Evolutionary conservation across 2,797 vertebrate genomes (phyloP), one percentile per base, ranked within the genome.

Genomic region (Carduelis carduelis): DNA sequence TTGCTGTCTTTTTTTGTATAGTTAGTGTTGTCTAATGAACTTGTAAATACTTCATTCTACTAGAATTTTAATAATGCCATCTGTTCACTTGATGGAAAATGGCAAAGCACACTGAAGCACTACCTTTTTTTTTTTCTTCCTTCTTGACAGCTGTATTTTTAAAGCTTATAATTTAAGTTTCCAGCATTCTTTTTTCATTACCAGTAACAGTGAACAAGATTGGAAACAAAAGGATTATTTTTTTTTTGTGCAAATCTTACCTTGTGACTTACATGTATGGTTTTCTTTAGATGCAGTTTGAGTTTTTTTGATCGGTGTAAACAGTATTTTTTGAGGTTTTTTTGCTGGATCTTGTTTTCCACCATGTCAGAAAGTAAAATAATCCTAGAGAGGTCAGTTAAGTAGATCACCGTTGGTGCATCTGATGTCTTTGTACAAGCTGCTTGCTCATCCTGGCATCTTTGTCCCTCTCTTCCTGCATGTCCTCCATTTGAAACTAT

Each of bases 51-150:
- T 96, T 95, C 60, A 71, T 95, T 95, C 79, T 93, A 87, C 90
- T 94, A 96, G 90, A 92, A 96, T 96, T 96, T 96, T 94, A 97
- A 95, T 96, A 95, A 94, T 89, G 69, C 92, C 92, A 93, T 96
- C 93, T 95, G 90, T 92, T 96, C 91, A 39, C 39, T 94, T 92
- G 77, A 71, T 76, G 55, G 61, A 89, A 87, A 94, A 77, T 83
- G 28, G 72, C 50, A 50, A 80, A 82, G 53, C 34, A 80, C 27
- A 14, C 39, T 91, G 75, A 85, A 94, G 72, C 64, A 87, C 37
- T 85, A 32, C 41, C 37, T 81, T 83, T 83, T 84, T 68, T 41
- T 41, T 52, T 41, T 17, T 53, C 83, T 70, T 65, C 37, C 64
- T 82, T 35, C 64, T 80, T 85, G 71, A 61, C 44, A 79, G 60